These are phyloP conservation scores for Ceratotherium simum DNA, from an alignment of 2,113 vertebrate genomes.

Conservation along the genomic window DNA sequence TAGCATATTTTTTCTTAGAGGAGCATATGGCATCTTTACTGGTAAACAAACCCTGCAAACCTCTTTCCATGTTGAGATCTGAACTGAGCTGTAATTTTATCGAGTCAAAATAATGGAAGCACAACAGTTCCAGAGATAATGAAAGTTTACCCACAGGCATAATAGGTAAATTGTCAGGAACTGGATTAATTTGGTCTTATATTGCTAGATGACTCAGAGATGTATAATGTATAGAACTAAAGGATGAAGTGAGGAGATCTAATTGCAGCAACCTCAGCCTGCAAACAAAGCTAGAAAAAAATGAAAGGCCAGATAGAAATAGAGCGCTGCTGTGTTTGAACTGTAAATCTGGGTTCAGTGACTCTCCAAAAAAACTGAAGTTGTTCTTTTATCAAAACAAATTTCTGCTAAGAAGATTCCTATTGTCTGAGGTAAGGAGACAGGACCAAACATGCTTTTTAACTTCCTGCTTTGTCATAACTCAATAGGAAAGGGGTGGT, in stretches of 20 bases:
- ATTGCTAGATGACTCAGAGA: background rate
- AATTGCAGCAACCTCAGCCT: background rate
- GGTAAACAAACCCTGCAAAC: conserved; percentile 80
- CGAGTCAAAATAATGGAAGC: conserved; percentile 33
- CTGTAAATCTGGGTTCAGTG: background rate
- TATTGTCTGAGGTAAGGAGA: conserved; percentile 29
- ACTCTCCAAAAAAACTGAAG: conserved; percentile 4
- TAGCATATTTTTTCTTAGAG: conserved; percentile 72
- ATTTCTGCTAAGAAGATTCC: conserved; percentile 50
- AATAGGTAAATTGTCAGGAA: background rate
- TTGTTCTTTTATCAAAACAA: conserved; percentile 19
- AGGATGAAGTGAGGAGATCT: background rate
- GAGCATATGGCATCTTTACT: conserved; percentile 74
- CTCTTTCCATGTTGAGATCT: conserved; percentile 68
- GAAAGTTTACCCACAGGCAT: conserved; percentile 30
- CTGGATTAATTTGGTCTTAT: conserved; percentile 40
- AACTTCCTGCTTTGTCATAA: conserved; percentile 20
- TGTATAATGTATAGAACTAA: background rate
- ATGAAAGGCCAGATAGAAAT: background rate
- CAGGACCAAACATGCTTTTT: background rate
- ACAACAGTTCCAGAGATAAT: conserved; percentile 35
- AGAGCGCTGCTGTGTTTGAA: conserved; percentile 33
- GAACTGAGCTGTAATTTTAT: conserved; percentile 76
- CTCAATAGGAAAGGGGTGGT: background rate
- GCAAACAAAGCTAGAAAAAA: background rate